A percentile compares a stretch with the other conserved stretches of the same genome.
These are phyloP conservation scores for Drosophila monieri DNA, from an alignment of 2,888 invertebrate genomes.

Conservation along the genomic window DNA sequence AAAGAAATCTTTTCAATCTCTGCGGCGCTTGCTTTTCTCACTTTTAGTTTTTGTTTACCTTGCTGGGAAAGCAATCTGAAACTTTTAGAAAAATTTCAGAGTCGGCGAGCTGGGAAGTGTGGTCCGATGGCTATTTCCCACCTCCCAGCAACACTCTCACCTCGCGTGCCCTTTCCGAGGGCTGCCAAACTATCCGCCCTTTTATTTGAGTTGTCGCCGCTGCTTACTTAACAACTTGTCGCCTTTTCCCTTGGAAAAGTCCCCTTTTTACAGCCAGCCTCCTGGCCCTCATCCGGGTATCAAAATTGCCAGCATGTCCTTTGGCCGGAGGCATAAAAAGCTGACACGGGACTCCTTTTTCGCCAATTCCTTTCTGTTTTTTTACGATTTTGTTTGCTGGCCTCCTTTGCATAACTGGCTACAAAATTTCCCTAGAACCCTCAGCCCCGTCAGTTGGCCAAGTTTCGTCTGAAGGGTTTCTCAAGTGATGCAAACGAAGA, in stretches of 20 bases:
- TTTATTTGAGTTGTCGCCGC: constrained; percentile 74
- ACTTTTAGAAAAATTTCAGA: constrained; percentile 62
- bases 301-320: constrained; percentile 57
- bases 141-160: constrained; percentile 44
- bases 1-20: constrained; percentile 51
- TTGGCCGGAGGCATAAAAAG: constrained; percentile 70
- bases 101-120: constrained; percentile 54
- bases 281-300: not conserved
- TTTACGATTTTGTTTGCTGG: constrained; percentile 46
- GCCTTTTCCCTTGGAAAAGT: constrained; percentile 40
- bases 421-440: constrained; percentile 59
- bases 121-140: constrained; percentile 64
- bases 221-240: constrained; percentile 78
- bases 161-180: constrained; percentile 1
- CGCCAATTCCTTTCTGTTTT: constrained; percentile 11
- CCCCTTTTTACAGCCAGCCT: not conserved
- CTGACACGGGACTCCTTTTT: constrained; percentile 60
- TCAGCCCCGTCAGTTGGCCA: constrained; percentile 40
- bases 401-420: constrained; percentile 73
- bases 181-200: constrained; percentile 37
- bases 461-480: constrained; percentile 48
- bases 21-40: constrained; percentile 70
- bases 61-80: constrained; percentile 49
- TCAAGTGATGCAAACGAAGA: constrained; percentile 69
- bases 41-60: constrained; percentile 57